Percentiles rank a stretch among this genome's conserved stretches.
Conservation (phyloP, 2,888 invertebrate species). For the Ariolimax columbianus region DNA sequence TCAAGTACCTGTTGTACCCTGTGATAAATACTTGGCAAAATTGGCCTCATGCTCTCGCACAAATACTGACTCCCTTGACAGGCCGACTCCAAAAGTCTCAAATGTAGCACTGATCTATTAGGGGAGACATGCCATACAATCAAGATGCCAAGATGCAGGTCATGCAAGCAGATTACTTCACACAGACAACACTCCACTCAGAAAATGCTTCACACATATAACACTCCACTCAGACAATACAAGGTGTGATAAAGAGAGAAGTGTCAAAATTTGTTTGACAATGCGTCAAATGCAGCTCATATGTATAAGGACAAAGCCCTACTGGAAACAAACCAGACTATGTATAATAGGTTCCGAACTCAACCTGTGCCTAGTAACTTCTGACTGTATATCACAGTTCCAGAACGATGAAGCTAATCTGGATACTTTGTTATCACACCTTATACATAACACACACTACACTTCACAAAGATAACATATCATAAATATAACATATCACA, state of each 20-base stretch:
- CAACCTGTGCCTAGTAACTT: too few relatives aligned
- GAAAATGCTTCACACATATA: background rate
- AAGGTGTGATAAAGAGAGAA: too few relatives aligned
- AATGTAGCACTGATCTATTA: conserved; percentile 91
- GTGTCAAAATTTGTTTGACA: too few relatives aligned
- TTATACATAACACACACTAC: background rate
- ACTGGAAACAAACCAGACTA: too few relatives aligned
- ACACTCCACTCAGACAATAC: background rate
- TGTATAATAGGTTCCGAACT: too few relatives aligned
- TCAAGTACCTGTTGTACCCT: conserved; percentile 43
- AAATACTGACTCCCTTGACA: conserved; percentile 77
- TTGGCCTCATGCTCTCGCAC: conserved; percentile 75
- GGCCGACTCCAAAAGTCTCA: conserved; percentile 89
- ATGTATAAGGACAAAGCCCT: too few relatives aligned
- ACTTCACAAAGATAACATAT: background rate
- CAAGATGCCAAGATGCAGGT: conserved; percentile 29
- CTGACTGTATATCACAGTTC: too few relatives aligned
- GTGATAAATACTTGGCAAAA: conserved; percentile 71
- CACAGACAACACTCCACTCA: background rate
- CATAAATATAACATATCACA: too few relatives aligned
- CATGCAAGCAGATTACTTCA: conserved; percentile 5
- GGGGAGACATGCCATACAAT: conserved; percentile 43
- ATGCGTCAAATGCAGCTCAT: too few relatives aligned
- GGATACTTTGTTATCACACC: too few relatives aligned
- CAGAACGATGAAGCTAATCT: too few relatives aligned